These are phyloP conservation scores for Aplodontia rufa DNA, from an alignment of 2,113 vertebrate genomes.

Conservation along the genomic window DNA sequence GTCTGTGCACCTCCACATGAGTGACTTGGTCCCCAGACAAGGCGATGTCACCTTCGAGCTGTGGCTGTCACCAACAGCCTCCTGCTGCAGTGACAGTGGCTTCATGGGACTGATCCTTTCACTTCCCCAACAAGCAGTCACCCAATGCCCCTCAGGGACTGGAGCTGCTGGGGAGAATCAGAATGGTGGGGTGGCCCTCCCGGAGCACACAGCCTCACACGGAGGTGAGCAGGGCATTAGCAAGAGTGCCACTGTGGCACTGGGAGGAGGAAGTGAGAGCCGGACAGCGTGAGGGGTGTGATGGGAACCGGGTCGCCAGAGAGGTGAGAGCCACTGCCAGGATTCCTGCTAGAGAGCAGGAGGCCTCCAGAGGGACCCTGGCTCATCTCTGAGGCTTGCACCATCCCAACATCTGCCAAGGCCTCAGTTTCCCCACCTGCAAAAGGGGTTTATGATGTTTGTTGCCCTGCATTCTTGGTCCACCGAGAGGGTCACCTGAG, in stretches of 20 bases:
- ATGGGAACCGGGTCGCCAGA: too few species aligned
- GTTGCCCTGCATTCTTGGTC: not conserved
- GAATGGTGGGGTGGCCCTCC: not conserved
- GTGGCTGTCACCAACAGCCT: accelerated
- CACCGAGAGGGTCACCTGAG: too few species aligned
- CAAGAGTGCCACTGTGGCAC: too few species aligned
- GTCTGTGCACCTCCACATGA: accelerated
- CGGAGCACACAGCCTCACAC: accelerated
- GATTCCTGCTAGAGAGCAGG: too few species aligned
- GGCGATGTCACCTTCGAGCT: too few species aligned
- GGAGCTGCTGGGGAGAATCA: accelerated
- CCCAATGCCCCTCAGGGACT: accelerated
- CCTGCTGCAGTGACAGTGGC: accelerated
- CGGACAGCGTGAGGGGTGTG: too few species aligned
- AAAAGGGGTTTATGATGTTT: not conserved
- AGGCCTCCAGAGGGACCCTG: too few species aligned
- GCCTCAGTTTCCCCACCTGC: not conserved
- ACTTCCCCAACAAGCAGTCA: accelerated
- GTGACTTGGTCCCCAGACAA: too few species aligned
- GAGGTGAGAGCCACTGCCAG: too few species aligned
- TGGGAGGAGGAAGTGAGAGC: too few species aligned
- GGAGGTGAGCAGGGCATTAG: too few species aligned
- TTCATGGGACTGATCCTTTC: accelerated
- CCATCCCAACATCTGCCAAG: accelerated
- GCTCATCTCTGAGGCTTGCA: too few species aligned